Conservation (phyloP, 2,888 invertebrate genomes). For the Drosophila tanythrix region DNA sequence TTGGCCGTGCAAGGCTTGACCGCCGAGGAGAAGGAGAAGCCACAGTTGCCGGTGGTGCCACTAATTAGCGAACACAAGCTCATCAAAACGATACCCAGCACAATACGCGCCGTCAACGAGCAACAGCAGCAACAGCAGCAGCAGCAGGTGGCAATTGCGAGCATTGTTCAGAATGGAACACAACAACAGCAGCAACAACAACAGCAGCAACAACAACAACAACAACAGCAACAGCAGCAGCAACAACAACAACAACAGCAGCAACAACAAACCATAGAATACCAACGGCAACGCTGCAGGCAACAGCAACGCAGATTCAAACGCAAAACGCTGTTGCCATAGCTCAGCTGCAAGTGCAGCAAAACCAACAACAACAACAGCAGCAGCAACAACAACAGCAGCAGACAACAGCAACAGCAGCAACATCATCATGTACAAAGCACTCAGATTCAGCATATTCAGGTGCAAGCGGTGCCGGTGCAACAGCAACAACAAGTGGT, state of each 20-base stretch:
- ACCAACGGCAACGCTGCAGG: conserved; percentile 81
- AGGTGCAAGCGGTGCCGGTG: conserved; percentile 76
- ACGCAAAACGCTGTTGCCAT: conserved; percentile 69
- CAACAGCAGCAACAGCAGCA: conserved; percentile 68
- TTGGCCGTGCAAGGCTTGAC: conserved; percentile 92
- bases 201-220: conserved; percentile 69
- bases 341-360: conserved; percentile 62
- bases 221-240: conserved; percentile 47
- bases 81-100: conserved; percentile 85
- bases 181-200: conserved; percentile 63
- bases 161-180: conserved; percentile 39
- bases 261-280: conserved; percentile 81
- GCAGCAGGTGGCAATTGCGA: conserved; percentile 57
- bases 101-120: conserved; percentile 82
- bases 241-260: neutral
- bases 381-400: conserved; percentile 48
- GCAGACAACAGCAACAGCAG: conserved; percentile 56
- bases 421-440: conserved; percentile 82
- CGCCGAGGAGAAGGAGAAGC: conserved; percentile 84
- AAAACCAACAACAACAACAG: conserved; percentile 56
- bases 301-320: conserved; percentile 70
- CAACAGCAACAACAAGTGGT: conserved; percentile 69
- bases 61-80: conserved; percentile 82
- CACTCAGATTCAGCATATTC: conserved; percentile 82
- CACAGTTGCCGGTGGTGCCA: conserved; percentile 78